Evolutionary conservation across 2,797 vertebrate species (phyloP).

Genomic region (Sebastes matsubarae): DNA sequence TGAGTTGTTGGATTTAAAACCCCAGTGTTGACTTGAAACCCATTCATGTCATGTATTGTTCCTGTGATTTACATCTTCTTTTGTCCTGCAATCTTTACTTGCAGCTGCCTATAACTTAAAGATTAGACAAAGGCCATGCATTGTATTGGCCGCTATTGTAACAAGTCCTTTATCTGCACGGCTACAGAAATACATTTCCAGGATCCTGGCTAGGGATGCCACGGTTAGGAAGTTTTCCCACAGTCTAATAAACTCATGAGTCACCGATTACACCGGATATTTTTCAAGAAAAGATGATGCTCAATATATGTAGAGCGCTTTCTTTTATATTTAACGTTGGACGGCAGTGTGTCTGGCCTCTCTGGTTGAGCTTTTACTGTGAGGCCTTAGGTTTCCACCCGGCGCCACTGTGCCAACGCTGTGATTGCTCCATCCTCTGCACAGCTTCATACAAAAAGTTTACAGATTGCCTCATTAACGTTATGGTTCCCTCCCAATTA

Average conservation of each 20-base stretch:
- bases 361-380: accelerated
- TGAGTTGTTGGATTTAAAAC: not conserved
- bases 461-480: too few species aligned
- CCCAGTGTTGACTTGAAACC: not conserved
- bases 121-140: constrained; percentile 24
- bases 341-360: too few species aligned
- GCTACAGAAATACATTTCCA: not conserved
- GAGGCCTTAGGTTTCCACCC: too few species aligned
- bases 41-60: not conserved
- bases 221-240: too few species aligned
- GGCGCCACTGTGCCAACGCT: too few species aligned
- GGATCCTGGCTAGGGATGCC: not conserved
- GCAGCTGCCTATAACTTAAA: constrained; percentile 32
- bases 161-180: constrained; percentile 48
- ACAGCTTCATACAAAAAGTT: too few species aligned
- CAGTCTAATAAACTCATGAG: too few species aligned
- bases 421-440: accelerated
- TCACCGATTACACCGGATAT: too few species aligned
- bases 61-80: constrained; percentile 40
- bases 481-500: too few species aligned
- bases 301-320: too few species aligned
- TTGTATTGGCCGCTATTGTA: constrained; percentile 11
- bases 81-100: constrained; percentile 29
- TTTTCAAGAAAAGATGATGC: too few species aligned
- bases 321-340: too few species aligned